phyloP scores from a whole-genome alignment of 2,113 vertebrate species.

The Strigops habroptila region DNA sequence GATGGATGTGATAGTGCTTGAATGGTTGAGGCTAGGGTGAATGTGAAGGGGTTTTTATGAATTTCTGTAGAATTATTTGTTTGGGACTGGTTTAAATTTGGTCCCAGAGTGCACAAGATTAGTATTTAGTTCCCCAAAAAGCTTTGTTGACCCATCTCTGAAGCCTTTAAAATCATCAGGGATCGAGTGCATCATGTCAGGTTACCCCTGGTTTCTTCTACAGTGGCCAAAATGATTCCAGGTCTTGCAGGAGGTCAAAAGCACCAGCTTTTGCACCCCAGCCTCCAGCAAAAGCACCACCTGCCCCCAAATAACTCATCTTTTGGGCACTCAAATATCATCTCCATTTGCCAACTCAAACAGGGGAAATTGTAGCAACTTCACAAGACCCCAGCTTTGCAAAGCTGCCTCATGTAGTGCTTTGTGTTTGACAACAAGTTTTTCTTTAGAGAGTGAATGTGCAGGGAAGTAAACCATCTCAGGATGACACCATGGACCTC shows the following conservation, averaged over 20 bases:
- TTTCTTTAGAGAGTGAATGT: not conserved
- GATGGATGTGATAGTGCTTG: not conserved
- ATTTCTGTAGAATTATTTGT: not conserved
- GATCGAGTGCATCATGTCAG: not conserved
- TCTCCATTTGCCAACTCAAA: not conserved
- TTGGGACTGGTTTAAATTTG: not conserved
- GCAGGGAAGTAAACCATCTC: not conserved
- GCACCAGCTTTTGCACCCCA: no score
- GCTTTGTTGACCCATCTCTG: not conserved
- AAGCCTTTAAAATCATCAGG: not conserved
- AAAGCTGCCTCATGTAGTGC: not conserved
- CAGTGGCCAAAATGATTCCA: not conserved
- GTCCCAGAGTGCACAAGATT: no score
- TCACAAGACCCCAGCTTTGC: not conserved
- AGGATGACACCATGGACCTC: not conserved
- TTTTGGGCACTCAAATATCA: not conserved
- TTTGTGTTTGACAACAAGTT: not conserved
- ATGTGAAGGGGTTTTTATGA: not conserved
- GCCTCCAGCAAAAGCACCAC: not conserved
- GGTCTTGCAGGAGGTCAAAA: not conserved
- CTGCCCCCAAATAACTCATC: not conserved
- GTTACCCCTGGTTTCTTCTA: not conserved
- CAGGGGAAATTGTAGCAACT: not conserved
- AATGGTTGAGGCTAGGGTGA: not conserved
- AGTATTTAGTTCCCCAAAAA: not conserved